Evolutionary conservation across 2,888 invertebrate genomes (phyloP).

Genomic region (Phengaris alcon): DNA sequence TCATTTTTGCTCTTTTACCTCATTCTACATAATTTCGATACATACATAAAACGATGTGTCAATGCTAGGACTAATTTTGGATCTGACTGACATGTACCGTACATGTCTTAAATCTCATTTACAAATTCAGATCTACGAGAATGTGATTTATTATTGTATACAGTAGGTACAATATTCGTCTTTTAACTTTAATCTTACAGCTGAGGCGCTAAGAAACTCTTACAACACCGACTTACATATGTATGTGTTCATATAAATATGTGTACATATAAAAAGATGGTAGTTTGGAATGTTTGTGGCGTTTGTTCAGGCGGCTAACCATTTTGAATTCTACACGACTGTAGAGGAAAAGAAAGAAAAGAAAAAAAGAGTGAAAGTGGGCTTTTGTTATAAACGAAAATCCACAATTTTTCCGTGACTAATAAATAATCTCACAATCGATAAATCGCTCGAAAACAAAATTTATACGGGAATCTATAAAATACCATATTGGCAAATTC

Average conservation of each 20-base stretch:
- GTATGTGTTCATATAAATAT: not conserved
- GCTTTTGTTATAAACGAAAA: slow-evolving; percentile 3
- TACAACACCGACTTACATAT: slow-evolving; percentile 10
- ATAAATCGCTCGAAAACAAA: not conserved
- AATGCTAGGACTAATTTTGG: not conserved
- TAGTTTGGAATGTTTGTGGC: slow-evolving; percentile 65
- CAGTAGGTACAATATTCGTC: not conserved
- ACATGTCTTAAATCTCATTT: slow-evolving; percentile 32
- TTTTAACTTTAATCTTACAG: not conserved
- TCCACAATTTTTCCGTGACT: not conserved
- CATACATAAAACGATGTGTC: no score
- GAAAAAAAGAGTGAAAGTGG: not conserved
- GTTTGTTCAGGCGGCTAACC: slow-evolving; percentile 57
- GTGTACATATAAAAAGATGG: slow-evolving; percentile 37
- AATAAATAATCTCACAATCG: slow-evolving; percentile 5
- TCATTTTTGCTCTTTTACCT: not conserved
- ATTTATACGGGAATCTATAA: not conserved
- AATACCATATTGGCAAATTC: not conserved
- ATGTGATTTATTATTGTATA: slow-evolving; percentile 7
- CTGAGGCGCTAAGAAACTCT: slow-evolving; percentile 23
- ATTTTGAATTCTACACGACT: slow-evolving; percentile 38
- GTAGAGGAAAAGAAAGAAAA: not conserved
- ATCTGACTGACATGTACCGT: slow-evolving; percentile 28
- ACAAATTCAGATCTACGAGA: slow-evolving; percentile 60
- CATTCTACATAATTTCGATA: no score